phyloP scores from a whole-genome alignment of 2,113 vertebrate genomes.

The Tiliqua scincoides region DNA sequence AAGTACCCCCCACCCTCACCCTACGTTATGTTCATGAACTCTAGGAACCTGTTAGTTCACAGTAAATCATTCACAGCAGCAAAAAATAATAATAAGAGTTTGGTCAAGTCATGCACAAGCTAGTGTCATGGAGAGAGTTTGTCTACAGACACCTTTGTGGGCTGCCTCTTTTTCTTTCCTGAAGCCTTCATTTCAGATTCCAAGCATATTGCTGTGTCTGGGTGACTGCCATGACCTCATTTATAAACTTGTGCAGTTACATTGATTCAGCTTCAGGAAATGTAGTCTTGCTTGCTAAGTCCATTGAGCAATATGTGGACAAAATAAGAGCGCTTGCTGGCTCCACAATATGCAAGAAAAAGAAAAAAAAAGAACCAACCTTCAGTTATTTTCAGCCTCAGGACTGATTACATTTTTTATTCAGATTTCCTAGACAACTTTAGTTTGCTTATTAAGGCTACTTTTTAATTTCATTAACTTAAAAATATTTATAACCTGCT shows the following conservation, averaged over 20 bases:
- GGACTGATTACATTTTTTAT: not conserved
- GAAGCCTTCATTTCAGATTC: slow-evolving; percentile 70
- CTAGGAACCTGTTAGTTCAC: slow-evolving; percentile 44
- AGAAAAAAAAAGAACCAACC: not conserved
- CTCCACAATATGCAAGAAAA: not conserved
- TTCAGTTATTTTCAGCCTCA: not conserved
- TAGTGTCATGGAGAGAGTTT: slow-evolving; percentile 70
- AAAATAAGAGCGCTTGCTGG: slow-evolving; percentile 11
- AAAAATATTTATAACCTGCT: too few species aligned
- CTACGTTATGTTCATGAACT: slow-evolving; percentile 49
- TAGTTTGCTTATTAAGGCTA: too few species aligned
- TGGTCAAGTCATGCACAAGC: slow-evolving; percentile 50
- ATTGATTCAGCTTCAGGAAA: slow-evolving; percentile 74
- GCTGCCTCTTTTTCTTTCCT: slow-evolving; percentile 74
- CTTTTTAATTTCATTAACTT: too few species aligned
- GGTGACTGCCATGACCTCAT: slow-evolving; percentile 66
- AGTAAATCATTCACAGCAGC: slow-evolving; percentile 69
- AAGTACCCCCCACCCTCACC: slow-evolving; percentile 3
- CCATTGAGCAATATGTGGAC: not conserved
- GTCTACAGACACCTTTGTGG: slow-evolving; percentile 76
- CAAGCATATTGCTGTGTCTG: slow-evolving; percentile 71
- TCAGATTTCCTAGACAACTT: too few species aligned
- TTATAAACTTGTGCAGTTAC: slow-evolving; percentile 38
- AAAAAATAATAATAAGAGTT: slow-evolving; percentile 56
- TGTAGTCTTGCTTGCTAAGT: slow-evolving; percentile 38